Evolutionary conservation across 2,113 vertebrate genomes (phyloP), one percentile per base, ranked within the genome.

Genomic region (Morone saxatilis): DNA sequence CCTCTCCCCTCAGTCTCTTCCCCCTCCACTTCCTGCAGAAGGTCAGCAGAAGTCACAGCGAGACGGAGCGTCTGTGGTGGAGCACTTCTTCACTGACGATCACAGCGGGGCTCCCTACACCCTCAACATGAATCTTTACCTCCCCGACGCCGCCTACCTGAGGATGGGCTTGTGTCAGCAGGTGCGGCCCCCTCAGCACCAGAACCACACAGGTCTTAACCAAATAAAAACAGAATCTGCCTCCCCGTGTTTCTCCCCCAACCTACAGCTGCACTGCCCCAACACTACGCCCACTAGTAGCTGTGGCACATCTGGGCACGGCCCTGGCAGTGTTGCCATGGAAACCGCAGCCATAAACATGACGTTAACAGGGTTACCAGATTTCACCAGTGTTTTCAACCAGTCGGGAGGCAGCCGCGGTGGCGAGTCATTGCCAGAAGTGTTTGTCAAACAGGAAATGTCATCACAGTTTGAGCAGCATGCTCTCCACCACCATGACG

Each of bases 61-160:
- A 94, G 96, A 98, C 89, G 94, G 96, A 80, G 90, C 95, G 75
- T 97, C 97, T 0, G 94, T 94, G 7, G 93, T 97, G 92, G 98
- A 99, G 91, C 97, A 97, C 91, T 99, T 97, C 93, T 99, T 99
- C 89, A 91, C 94, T 45, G 97, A 98, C 7, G 95, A 97, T 6
- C 97, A 97, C 73, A 6, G 13, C 0, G 89, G 86, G n/a, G 86
- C 97, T 77, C 98, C 98, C 59, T 99, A 99, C 94, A 99, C 97
- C 88, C 97, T 99, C 93, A 99, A 99, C 93, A 99, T 99, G 98
- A 99, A 99, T 54, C 96, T 99, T 88, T 98, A 97, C 94, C 96
- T 99, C 57, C 97, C 98, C 0, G 98, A 99, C 70, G 94, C 98
- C 20, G 96, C 96, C 78, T 97, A 98, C 92, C 95, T 99, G 93